Evolutionary conservation across 2,888 invertebrate genomes (phyloP).

Genomic region (Acanthosepion lycidas): DNA sequence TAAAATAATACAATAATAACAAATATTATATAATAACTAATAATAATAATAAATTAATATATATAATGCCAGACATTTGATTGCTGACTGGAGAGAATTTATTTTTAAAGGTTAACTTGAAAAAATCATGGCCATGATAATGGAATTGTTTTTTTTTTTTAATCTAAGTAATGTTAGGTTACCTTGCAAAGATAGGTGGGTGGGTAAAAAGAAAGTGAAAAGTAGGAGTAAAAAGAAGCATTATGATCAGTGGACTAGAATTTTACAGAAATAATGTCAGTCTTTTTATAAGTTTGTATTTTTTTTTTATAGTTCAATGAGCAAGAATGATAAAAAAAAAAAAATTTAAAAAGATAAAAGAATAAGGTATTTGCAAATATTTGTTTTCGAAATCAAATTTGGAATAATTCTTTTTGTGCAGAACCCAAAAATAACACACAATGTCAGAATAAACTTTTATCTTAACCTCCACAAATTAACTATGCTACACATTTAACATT

Average conservation of each 20-base stretch:
- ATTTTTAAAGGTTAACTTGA: too few species aligned
- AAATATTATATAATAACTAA: too few species aligned
- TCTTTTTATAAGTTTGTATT: not conserved
- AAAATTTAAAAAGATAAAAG: not conserved
- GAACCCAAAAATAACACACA: not conserved
- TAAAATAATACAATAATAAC: too few species aligned
- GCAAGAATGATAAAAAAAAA: not conserved
- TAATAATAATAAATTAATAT: too few species aligned
- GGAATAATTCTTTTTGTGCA: not conserved
- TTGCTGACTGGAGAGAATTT: too few species aligned
- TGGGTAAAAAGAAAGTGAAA: not conserved
- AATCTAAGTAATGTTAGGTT: too few species aligned
- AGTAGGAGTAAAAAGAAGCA: not conserved
- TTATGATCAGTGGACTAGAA: constrained; percentile 33
- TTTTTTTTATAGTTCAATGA: not conserved
- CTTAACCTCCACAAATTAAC: not conserved
- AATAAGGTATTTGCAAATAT: constrained; percentile 17
- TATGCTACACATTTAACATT: not conserved
- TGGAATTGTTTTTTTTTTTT: too few species aligned
- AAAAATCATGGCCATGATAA: too few species aligned
- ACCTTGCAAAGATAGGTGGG: too few species aligned
- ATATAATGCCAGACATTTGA: too few species aligned
- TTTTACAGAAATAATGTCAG: not conserved
- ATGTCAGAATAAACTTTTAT: not conserved
- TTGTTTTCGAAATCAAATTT: not conserved